phyloP scores from a whole-genome alignment of 2,888 invertebrate genomes.

The Lepeophtheirus nordmannii region DNA sequence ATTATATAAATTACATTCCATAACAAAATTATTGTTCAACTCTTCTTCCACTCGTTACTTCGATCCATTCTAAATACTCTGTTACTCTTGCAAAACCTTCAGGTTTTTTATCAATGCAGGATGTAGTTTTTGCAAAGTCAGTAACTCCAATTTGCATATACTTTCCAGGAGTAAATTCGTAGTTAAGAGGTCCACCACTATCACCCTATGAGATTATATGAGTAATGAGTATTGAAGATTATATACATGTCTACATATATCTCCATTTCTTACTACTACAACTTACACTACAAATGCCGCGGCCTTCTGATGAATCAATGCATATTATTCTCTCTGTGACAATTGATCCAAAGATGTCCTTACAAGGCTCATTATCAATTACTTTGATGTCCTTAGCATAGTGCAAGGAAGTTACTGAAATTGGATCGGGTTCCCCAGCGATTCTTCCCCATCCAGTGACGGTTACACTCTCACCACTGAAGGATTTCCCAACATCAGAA shows the following conservation, averaged over 20 bases:
- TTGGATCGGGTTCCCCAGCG: neutral
- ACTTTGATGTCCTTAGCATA: neutral
- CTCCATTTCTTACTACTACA: too few species aligned
- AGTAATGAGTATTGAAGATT: too few species aligned
- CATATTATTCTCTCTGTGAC: neutral
- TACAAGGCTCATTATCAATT: neutral
- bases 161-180: neutral
- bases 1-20: too few species aligned
- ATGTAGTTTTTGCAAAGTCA: neutral
- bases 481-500: neutral
- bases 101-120: neutral
- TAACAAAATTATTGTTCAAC: neutral
- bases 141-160: constrained; percentile 11
- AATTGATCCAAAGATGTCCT: neutral
- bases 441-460: constrained; percentile 42
- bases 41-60: neutral
- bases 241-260: too few species aligned
- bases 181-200: constrained; percentile 15
- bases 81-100: constrained; percentile 7
- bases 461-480: constrained; percentile 49
- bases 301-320: neutral
- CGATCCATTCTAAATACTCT: constrained; percentile 16
- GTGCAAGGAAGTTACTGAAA: neutral
- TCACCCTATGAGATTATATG: constrained; percentile 8
- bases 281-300: neutral